Conservation (phyloP, 2,113 vertebrate genomes). For the Pseudopodoces humilis region DNA sequence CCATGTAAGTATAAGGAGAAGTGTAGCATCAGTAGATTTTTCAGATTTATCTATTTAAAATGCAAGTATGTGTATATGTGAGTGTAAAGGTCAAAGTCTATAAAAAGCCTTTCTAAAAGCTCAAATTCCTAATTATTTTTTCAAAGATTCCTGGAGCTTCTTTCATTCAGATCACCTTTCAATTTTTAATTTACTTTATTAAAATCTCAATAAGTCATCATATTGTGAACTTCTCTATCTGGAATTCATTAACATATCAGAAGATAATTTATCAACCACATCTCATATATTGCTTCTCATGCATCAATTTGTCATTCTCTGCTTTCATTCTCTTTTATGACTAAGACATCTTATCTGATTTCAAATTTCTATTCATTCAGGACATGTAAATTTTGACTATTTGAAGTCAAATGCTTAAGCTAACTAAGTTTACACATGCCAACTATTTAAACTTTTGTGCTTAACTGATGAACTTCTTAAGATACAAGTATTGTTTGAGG, state of each 20-base stretch:
- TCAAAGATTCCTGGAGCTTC: slow-evolving; percentile 16
- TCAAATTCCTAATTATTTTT: slow-evolving; percentile 34
- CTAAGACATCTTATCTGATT: slow-evolving; percentile 8
- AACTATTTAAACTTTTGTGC: background rate
- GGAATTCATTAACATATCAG: slow-evolving; percentile 63
- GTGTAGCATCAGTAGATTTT: background rate
- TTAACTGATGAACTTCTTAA: background rate
- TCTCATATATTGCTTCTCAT: slow-evolving; percentile 58
- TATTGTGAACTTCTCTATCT: slow-evolving; percentile 34
- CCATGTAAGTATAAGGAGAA: background rate
- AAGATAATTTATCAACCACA: slow-evolving; percentile 60
- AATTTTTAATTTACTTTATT: slow-evolving; percentile 62
- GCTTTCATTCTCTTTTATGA: slow-evolving; percentile 29
- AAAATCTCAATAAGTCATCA: slow-evolving; percentile 44
- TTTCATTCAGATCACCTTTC: slow-evolving; percentile 44
- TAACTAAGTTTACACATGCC: background rate
- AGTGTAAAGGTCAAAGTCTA: background rate
- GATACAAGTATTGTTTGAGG: background rate
- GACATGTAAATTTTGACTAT: background rate
- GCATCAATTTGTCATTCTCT: slow-evolving; percentile 40
- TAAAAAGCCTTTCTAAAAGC: slow-evolving; percentile 28
- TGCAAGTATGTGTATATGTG: background rate
- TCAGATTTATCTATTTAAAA: background rate
- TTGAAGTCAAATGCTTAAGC: background rate
- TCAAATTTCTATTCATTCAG: background rate